Evolutionary conservation across 2,797 vertebrate genomes (phyloP), one percentile per base, ranked within the genome.

Genomic region (Hemitrygon akajei): DNA sequence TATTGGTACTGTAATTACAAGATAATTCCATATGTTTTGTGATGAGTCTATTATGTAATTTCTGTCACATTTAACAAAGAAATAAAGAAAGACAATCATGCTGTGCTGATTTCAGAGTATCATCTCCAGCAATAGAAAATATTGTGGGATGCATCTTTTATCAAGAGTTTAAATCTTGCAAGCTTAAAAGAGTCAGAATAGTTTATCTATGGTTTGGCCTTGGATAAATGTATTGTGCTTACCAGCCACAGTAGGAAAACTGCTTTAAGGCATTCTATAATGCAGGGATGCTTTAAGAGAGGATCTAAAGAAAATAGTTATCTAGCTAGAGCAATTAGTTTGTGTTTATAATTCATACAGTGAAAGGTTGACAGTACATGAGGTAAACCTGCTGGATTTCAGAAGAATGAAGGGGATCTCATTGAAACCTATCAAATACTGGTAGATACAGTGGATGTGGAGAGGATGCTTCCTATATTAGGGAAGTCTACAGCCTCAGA

Each of bases 191-290:
- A 89, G 86, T 34, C 86, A 89, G 30, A 89, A 89, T 66, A 37
- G 63, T 69, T 89, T 89, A 10, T 20, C 34, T 63, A 69, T 37
- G 22, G 63, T 37, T 89, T 63, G n/a, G 30, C 63, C 20, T 89
- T 89, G 30, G n/a, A 89, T 69, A 37, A 89, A 89, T 89, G 63
- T 86, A 87, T 16, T 87, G 84, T 87, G 84, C 58, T 16, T n/a
- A 66, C n/a, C 84, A 66, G 16, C 84, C 84, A 69, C 86, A 69
- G n/a, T 69, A 9, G 63, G 86, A 37, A 80, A 69, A 69, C 86
- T 37, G 63, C n/a, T 69, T 89, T n/a, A 89, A 37, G 86, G 63
- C n/a, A 69, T 66, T 69, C n/a, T 34, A 89, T 60, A 69, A 34
- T 37, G 37, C 63, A 66, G 1, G n/a, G 47, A 69, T 89, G 34